Evolutionary conservation across 2,888 invertebrate species (phyloP).

Genomic region (Caenorhabditis drosophilae): DNA sequence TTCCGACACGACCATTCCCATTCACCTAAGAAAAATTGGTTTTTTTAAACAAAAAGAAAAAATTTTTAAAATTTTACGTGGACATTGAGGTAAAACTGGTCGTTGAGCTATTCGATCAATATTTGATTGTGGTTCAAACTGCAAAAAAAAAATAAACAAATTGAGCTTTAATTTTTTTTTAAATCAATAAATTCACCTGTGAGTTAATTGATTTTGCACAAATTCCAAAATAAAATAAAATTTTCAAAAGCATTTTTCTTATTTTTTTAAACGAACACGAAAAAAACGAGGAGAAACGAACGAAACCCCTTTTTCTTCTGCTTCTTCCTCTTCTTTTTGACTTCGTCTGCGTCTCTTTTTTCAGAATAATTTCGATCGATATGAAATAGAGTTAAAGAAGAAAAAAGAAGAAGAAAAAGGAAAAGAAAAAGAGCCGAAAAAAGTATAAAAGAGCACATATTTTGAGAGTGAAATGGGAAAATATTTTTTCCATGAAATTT

Average conservation of each 20-base stretch:
- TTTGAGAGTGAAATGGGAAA: too few species aligned
- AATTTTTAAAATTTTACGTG: slow-evolving; percentile 28
- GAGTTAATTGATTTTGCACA: not conserved
- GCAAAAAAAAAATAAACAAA: slow-evolving; percentile 8
- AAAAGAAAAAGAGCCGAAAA: too few species aligned
- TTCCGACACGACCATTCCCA: slow-evolving; percentile 69
- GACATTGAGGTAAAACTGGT: slow-evolving; percentile 35
- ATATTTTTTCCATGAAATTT: too few species aligned
- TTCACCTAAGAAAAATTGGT: slow-evolving; percentile 28
- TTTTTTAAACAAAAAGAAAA: slow-evolving; percentile 8
- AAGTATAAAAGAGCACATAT: too few species aligned
- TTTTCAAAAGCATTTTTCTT: too few species aligned
- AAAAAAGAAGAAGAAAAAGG: too few species aligned
- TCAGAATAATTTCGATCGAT: too few species aligned
- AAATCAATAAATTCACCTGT: not conserved
- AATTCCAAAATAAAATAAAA: too few species aligned
- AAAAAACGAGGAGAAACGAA: slow-evolving; percentile 9
- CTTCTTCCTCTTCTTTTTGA: not conserved
- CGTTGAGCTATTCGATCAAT: slow-evolving; percentile 29
- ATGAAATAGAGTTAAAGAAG: too few species aligned
- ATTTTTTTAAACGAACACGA: too few species aligned
- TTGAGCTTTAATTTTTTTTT: not conserved
- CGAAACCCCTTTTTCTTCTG: not conserved
- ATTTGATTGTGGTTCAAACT: slow-evolving; percentile 41
- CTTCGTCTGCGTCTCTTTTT: not conserved